These are phyloP conservation scores for Percopsis omiscomaycus DNA, from an alignment of 2,797 vertebrate genomes.

Conservation along the genomic window DNA sequence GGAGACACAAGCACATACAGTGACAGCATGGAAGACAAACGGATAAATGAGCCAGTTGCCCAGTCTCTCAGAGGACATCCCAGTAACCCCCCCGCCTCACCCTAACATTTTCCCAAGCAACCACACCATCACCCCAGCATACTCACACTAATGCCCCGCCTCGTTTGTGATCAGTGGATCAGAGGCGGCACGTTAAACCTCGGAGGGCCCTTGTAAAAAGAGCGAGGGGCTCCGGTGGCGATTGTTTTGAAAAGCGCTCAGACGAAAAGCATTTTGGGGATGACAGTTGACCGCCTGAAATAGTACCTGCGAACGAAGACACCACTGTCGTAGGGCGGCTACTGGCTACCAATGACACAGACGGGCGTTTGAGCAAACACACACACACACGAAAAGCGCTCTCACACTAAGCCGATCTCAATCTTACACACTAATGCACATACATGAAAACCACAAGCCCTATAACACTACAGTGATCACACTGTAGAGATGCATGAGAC, in stretches of 20 bases:
- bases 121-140: constrained; percentile 5
- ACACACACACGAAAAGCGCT: constrained; percentile 4
- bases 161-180: constrained; percentile 53
- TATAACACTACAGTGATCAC: too few relatives aligned
- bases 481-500: neutral
- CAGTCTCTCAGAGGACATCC: constrained; percentile 10
- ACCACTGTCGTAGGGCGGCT: constrained; percentile 51
- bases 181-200: constrained; percentile 71
- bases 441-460: too few relatives aligned
- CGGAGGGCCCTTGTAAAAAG: constrained; percentile 73
- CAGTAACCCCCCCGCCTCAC: neutral
- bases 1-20: constrained; percentile 23
- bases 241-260: constrained; percentile 81
- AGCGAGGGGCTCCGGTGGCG: constrained; percentile 69
- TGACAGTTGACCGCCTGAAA: constrained; percentile 77
- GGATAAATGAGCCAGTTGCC: constrained; percentile 4
- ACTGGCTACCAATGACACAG: neutral
- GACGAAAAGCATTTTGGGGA: constrained; percentile 79
- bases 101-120: constrained; percentile 8
- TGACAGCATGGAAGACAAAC: constrained; percentile 23
- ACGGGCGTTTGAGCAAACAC: neutral
- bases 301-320: constrained; percentile 74
- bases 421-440: too few relatives aligned
- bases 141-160: constrained; percentile 7
- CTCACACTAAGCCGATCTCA: constrained; percentile 14